Conservation (phyloP, 2,113 vertebrate genomes). For the Hyla sarda region DNA sequence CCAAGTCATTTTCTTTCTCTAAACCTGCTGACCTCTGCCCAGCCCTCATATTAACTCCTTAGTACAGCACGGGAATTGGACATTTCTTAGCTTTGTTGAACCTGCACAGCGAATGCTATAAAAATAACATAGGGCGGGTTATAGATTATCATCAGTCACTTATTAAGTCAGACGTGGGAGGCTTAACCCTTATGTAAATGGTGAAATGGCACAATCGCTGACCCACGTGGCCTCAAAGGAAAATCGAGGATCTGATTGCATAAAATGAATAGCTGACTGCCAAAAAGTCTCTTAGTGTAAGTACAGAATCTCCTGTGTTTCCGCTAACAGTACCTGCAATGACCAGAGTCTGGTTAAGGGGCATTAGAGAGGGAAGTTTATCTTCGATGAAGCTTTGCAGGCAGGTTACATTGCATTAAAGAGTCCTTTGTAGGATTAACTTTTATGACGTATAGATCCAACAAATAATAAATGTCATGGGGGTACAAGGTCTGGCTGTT, state of each 20-base stretch:
- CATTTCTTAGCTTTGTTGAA: background rate
- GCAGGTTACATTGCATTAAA: no score
- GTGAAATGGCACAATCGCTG: background rate
- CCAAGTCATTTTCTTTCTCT: constrained; percentile 3
- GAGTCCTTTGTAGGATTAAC: no score
- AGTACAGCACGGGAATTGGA: background rate
- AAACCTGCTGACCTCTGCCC: constrained; percentile 5
- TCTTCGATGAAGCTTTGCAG: no score
- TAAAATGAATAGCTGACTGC: background rate
- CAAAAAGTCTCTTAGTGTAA: background rate
- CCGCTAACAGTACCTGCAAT: background rate
- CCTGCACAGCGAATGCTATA: background rate
- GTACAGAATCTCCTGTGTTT: background rate
- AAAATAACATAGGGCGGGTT: background rate
- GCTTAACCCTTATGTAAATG: background rate
- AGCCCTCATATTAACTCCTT: constrained; percentile 29
- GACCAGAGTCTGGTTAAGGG: background rate
- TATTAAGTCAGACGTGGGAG: background rate
- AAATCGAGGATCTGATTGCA: background rate
- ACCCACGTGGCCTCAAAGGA: background rate
- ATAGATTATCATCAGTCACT: background rate
- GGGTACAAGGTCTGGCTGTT: no score
- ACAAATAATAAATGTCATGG: no score
- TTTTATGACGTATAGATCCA: no score
- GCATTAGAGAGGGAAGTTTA: no score